Evolutionary conservation across 2,797 vertebrate species (phyloP), one percentile per base, ranked within the genome.

Genomic region (Garrulus glandarius): DNA sequence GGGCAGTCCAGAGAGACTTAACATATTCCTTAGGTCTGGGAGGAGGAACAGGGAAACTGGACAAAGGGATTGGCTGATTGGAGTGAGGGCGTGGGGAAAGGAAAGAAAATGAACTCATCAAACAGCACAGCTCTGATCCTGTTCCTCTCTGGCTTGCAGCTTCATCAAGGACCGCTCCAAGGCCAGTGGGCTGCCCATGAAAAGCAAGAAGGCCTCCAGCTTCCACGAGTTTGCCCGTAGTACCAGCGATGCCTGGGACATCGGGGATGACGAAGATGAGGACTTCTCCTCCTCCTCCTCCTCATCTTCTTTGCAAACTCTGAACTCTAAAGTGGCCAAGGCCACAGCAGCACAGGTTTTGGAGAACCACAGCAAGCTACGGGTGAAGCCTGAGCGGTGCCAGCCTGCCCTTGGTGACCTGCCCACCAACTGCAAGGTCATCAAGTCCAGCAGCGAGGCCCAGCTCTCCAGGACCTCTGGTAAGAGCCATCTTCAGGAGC

Each of bases 191-290:
- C 98, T 98, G 96, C 98, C 98, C 65, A 56, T 98, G 77, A 99
- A 99, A 93, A 98, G 97, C 88, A 99, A 99, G 97, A 99, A 99
- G 97, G 98, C 99, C 32, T 99, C 99, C 36, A 99, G 99, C 93
- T 99, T 99, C 92, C 99, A 99, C 1, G 99, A 99, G 96, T 99
- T 99, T 91, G 99, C 99, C 64, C 98, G 98, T 80, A 99, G 98
- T 89, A 99, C 99, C 95, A 99, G 99, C 27, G 99, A 99, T 18
- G 99, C 99, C 50, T 99, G 99, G 99, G 99, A 99, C 97, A 99
- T 99, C 3, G 99, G 99, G 0, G 99, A 99, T 37, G 99, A 99
- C 3, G 99, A 99, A 39, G 98, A 99, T 4, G 97, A 98, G 68
- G 97, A 98, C 74, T 97, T 98, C 36, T 96, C 98, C 68, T 95